Conservation (phyloP, 2,113 vertebrate species). For the Lipotes vexillifer region DNA sequence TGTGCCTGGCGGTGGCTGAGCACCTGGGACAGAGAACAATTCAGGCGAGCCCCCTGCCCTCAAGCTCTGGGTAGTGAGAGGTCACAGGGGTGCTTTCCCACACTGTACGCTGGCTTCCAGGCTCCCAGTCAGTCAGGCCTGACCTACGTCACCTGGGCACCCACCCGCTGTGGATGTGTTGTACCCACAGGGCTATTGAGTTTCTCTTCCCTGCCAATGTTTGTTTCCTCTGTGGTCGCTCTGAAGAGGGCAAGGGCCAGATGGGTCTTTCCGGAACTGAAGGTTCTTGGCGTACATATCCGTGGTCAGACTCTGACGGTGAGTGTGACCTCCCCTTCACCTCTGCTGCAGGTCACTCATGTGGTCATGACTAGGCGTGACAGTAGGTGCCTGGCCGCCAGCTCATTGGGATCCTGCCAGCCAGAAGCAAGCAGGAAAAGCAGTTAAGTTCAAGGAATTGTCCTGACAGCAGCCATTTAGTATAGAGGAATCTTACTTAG, state of each 20-base stretch:
- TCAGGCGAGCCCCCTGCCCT: neutral
- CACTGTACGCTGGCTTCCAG: neutral
- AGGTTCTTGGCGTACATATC: neutral
- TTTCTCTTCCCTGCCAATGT: neutral
- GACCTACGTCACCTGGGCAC: neutral
- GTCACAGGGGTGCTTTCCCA: neutral
- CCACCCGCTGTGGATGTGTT: accelerated
- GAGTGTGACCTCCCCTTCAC: neutral
- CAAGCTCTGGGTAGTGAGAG: neutral
- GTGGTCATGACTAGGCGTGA: accelerated
- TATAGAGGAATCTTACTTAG: no score
- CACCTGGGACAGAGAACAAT: no score
- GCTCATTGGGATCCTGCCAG: accelerated
- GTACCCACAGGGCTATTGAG: accelerated
- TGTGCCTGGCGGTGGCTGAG: neutral
- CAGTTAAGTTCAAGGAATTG: neutral
- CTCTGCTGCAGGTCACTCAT: neutral
- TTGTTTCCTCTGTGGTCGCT: neutral
- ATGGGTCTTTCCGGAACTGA: neutral
- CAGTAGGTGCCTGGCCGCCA: accelerated
- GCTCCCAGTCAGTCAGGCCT: neutral
- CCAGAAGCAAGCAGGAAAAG: neutral
- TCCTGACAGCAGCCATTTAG: accelerated
- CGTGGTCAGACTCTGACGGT: accelerated
- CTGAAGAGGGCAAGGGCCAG: neutral